Conservation (phyloP, 1,140 invertebrate species). For the Aricia agestis region DNA sequence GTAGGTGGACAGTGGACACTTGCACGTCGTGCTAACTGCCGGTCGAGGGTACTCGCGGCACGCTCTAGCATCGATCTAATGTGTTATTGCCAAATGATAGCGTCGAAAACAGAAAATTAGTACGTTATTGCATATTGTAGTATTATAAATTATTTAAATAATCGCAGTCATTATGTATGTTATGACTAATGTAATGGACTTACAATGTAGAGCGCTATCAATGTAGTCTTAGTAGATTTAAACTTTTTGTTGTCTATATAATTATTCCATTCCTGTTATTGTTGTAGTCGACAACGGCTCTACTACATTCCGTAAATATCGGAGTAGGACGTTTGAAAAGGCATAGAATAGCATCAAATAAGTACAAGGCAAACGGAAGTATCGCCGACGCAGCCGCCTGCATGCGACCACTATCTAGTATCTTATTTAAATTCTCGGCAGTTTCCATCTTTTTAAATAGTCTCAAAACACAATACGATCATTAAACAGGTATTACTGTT, state of each 20-base stretch:
- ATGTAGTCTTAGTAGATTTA: too few species aligned
- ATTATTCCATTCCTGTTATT: too few species aligned
- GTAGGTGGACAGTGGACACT: constrained; percentile 38
- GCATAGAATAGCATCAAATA: constrained; percentile 18
- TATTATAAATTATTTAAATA: too few species aligned
- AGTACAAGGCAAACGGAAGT: constrained; percentile 30
- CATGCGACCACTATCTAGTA: constrained; percentile 4
- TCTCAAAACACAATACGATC: constrained; percentile 13
- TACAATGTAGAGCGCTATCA: too few species aligned
- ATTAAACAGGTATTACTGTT: constrained; percentile 9
- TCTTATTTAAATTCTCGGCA: constrained; percentile 15
- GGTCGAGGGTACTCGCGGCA: constrained; percentile 5
- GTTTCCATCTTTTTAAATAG: constrained; percentile 18
- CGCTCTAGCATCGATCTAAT: not conserved
- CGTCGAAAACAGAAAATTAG: not conserved
- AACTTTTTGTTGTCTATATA: too few species aligned
- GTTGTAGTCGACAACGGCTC: too few species aligned
- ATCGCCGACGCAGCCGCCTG: constrained; percentile 29
- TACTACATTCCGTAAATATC: too few species aligned
- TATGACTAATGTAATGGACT: too few species aligned
- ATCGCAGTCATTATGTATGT: too few species aligned
- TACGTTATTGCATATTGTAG: too few species aligned
- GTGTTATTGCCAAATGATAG: not conserved
- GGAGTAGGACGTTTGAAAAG: not conserved
- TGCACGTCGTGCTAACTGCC: constrained; percentile 8